Percentiles rank a stretch among this genome's conserved stretches.
Conservation (phyloP, 2,888 invertebrate species). For the Tolmerus cingulatus region DNA sequence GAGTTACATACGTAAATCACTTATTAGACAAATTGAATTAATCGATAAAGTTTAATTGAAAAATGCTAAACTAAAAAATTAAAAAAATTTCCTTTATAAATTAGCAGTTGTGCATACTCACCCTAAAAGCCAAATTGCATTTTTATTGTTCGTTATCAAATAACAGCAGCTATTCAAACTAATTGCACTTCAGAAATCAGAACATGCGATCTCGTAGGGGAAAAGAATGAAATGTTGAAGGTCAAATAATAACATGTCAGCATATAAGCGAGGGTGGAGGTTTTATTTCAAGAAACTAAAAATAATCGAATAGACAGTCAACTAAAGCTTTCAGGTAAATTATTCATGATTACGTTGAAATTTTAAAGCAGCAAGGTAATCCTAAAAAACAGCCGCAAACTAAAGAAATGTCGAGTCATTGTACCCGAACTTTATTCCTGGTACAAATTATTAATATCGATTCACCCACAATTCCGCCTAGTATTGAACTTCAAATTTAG, state of each 20-base stretch:
- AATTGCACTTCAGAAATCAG: constrained; percentile 4
- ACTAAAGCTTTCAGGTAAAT: not conserved
- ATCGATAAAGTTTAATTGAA: not conserved
- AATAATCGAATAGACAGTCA: not conserved
- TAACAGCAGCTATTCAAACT: not conserved
- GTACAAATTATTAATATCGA: constrained; percentile 5
- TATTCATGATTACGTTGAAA: not conserved
- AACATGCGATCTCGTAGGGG: not conserved
- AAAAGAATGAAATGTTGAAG: constrained; percentile 4
- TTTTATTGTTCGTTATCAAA: constrained; percentile 11
- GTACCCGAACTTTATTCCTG: not conserved
- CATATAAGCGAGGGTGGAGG: not conserved
- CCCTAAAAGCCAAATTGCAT: not conserved
- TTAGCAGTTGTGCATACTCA: not conserved
- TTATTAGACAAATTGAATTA: not conserved
- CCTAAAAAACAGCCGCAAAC: not conserved
- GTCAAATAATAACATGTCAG: constrained; percentile 18
- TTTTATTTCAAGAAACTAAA: not conserved
- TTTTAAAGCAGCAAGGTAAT: not conserved
- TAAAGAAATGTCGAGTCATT: not conserved
- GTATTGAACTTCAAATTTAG: constrained; percentile 42
- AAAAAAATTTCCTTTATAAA: not conserved
- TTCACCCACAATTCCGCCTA: not conserved
- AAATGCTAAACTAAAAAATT: not conserved
- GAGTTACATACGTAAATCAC: not conserved